A percentile compares a stretch with the other conserved stretches of the same genome.
Evolutionary conservation across 2,797 vertebrate species (phyloP).

Genomic region (Pagetopsis macropterus): DNA sequence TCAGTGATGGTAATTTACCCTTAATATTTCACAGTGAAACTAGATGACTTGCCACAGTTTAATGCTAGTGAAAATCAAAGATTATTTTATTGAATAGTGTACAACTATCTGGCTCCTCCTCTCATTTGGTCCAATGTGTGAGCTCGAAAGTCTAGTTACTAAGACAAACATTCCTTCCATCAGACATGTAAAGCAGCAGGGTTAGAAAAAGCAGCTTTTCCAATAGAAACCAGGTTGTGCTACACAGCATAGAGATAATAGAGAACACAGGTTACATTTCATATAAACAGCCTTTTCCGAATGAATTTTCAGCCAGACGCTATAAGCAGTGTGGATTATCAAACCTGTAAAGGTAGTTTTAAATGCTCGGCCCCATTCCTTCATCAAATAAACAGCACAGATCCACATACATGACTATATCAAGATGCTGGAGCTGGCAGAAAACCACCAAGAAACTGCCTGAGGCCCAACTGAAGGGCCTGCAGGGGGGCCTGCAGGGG

Average conservation of each 20-base stretch:
- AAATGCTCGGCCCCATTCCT: conserved; percentile 8
- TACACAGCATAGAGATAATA: conserved; percentile 27
- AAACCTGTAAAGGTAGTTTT: conserved; percentile 4
- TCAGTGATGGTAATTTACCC: conserved; percentile 36
- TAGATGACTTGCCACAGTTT: conserved; percentile 67
- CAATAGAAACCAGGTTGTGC: conserved; percentile 35
- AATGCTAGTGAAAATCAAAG: conserved; percentile 39
- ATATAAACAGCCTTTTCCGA: conserved; percentile 28
- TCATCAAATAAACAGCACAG: conserved; percentile 19
- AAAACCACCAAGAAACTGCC: conserved; percentile 17
- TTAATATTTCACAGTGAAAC: conserved; percentile 73
- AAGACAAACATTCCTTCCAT: conserved; percentile 18
- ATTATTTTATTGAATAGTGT: conserved; percentile 25
- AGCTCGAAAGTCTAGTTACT: conserved; percentile 18
- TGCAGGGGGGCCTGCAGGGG: conserved; percentile 13
- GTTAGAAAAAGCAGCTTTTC: conserved; percentile 28
- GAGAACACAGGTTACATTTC: conserved; percentile 12
- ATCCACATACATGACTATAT: not conserved
- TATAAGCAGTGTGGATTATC: not conserved
- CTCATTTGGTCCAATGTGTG: conserved; percentile 25
- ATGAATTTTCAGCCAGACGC: conserved; percentile 9
- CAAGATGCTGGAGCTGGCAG: conserved; percentile 6
- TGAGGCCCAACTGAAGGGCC: conserved; percentile 3
- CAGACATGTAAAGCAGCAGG: conserved; percentile 37
- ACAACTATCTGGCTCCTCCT: conserved; percentile 10